Conservation (phyloP, 2,113 vertebrate species). For the Synchiropus splendidus region DNA sequence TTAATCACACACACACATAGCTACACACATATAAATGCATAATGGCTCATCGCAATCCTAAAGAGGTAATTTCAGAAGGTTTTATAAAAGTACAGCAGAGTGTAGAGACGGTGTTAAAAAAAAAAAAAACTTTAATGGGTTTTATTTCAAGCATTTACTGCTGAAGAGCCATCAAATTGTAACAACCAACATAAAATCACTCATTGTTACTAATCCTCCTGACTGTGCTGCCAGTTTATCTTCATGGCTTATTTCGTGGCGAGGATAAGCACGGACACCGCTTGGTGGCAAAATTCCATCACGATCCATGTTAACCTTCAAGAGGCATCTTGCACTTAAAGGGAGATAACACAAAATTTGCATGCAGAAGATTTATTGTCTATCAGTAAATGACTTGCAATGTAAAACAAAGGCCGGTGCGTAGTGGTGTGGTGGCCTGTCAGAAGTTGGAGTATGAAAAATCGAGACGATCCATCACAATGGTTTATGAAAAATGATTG, state of each 20-base stretch:
- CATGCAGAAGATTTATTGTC: slow-evolving; percentile 72
- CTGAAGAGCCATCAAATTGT: slow-evolving; percentile 55
- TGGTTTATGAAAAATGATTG: slow-evolving; percentile 66
- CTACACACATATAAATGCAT: slow-evolving; percentile 6
- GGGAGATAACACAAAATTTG: slow-evolving; percentile 56
- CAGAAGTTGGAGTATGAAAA: slow-evolving; percentile 62
- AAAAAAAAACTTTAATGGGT: slow-evolving; percentile 58
- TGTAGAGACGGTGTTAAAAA: slow-evolving; percentile 22
- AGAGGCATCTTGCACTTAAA: slow-evolving; percentile 54
- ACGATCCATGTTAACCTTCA: slow-evolving; percentile 68
- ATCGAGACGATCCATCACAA: slow-evolving; percentile 68
- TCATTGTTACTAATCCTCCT: slow-evolving; percentile 47
- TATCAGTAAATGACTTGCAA: slow-evolving; percentile 55
- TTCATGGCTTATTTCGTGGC: slow-evolving; percentile 21
- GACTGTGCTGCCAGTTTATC: slow-evolving; percentile 42
- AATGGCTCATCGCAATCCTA: slow-evolving; percentile 37
- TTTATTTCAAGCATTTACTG: slow-evolving; percentile 55
- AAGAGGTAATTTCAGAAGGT: slow-evolving; percentile 46
- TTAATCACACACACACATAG: slow-evolving; percentile 23
- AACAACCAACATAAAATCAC: slow-evolving; percentile 56
- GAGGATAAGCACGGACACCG: slow-evolving; percentile 22
- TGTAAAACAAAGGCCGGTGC: slow-evolving; percentile 59
- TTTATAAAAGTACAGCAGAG: slow-evolving; percentile 44
- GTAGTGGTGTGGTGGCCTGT: slow-evolving; percentile 50
- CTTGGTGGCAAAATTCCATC: slow-evolving; percentile 41